Percentiles rank a stretch among this genome's conserved stretches.
phyloP scores from a whole-genome alignment of 2,797 vertebrate genomes.

The Epinephelus malabaricus region DNA sequence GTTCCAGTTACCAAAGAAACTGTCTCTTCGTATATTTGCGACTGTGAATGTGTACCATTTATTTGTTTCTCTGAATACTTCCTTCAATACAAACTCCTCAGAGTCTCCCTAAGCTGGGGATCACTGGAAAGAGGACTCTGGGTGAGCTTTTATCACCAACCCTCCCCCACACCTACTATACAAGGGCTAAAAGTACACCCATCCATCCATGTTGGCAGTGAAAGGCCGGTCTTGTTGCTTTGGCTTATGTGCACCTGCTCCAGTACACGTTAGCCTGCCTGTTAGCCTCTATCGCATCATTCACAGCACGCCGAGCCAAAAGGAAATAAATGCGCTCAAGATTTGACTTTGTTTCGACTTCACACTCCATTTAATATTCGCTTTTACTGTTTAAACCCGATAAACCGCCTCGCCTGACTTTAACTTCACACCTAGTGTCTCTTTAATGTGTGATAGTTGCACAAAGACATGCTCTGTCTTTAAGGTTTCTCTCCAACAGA shows the following conservation, averaged over 20 bases:
- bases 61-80: slow-evolving; percentile 10
- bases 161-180: slow-evolving; percentile 59
- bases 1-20: slow-evolving; percentile 16
- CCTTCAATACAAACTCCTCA: slow-evolving; percentile 17
- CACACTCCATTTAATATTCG: not conserved
- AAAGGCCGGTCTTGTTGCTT: slow-evolving; percentile 73
- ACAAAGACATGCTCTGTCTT: slow-evolving; percentile 28
- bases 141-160: slow-evolving; percentile 42
- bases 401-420: not conserved
- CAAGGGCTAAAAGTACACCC: slow-evolving; percentile 65
- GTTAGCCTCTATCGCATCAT: slow-evolving; percentile 46
- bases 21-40: not conserved
- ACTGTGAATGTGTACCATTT: not conserved
- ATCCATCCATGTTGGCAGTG: slow-evolving; percentile 65
- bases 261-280: slow-evolving; percentile 37
- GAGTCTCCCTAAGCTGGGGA: slow-evolving; percentile 1
- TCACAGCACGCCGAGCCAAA: slow-evolving; percentile 24
- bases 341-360: not conserved
- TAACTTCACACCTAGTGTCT: not conserved
- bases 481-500: slow-evolving; percentile 2
- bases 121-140: slow-evolving; percentile 16
- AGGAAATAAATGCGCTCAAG: slow-evolving; percentile 9
- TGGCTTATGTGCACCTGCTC: slow-evolving; percentile 75
- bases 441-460: not conserved
- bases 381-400: not conserved